Evolutionary conservation across 2,888 invertebrate species (phyloP).

Genomic region (Drosophila kokeensis): DNA sequence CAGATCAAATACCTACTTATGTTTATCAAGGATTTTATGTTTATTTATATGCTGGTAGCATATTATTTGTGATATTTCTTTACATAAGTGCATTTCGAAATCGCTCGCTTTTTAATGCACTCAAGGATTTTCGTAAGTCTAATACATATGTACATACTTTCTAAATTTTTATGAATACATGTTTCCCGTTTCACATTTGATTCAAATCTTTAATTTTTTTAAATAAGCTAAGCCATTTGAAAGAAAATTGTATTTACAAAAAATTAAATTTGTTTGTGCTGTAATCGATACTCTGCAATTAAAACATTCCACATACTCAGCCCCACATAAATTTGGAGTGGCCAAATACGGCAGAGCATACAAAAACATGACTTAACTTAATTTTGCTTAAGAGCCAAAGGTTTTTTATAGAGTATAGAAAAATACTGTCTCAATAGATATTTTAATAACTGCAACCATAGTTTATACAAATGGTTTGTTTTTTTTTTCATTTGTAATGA

Average conservation of each 20-base stretch:
- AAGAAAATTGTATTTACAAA: not conserved
- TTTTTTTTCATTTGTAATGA: not conserved
- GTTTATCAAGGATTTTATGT: conserved; percentile 94
- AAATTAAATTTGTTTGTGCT: not conserved
- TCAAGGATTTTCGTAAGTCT: conserved; percentile 86
- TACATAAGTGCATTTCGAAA: conserved; percentile 89
- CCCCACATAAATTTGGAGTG: not conserved
- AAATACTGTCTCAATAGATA: not conserved
- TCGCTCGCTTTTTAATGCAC: conserved; percentile 88
- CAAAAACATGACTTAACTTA: not conserved
- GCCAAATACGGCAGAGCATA: not conserved
- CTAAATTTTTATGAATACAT: not conserved
- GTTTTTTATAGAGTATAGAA: not conserved
- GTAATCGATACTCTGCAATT: not conserved
- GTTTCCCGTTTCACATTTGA: not conserved
- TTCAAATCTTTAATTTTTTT: not conserved
- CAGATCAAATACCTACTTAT: conserved; percentile 90
- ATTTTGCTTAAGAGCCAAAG: not conserved
- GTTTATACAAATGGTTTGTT: not conserved
- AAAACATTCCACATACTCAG: not conserved
- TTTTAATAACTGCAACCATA: not conserved
- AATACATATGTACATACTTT: not conserved
- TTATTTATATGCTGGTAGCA: conserved; percentile 91
- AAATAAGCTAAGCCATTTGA: not conserved
- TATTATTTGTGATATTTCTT: conserved; percentile 91